Base-by-base conservation (phyloP, 1,140 invertebrate genomes). In the Lordiphosa stackelbergi region DNA sequence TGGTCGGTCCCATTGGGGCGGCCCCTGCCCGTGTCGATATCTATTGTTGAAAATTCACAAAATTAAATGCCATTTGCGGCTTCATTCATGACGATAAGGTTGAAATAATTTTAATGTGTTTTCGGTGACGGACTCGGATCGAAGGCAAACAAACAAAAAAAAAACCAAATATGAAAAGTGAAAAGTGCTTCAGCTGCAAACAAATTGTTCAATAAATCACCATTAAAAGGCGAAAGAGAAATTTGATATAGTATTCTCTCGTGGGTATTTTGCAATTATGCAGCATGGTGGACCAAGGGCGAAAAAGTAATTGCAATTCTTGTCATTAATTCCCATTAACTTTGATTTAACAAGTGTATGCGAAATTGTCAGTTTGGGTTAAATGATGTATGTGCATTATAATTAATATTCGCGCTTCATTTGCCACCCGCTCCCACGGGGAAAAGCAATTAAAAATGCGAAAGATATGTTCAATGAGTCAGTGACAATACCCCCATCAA, bases 21-120 rank as follows among this genome's bases (percentile, higher is more conserved):
- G 69, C 34, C 51, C 43, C 64, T 66, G 69, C 34, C 51, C 43
- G 38, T 54, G 51, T 55, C 73, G 66, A 83, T 79, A 81, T 83
- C 75, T 69, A 83, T 69, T 46, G 75, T 70, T 68, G 53, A 58
- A 75, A 81, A 55, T 61, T 74, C 63, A 71, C 71, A 81, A 46
- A 75, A 81, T 83, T 72, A 81, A 81, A 83, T 75, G 56, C 40
- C 71, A 69, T 79, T 81, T 77, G 72, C 75, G 75, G 75, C 75
- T 83, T 40, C 75, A 79, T 81, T 81, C 72, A 81, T 81, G 58
- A 64, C 63, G 75, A 81, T 81, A 81, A 83, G 66, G 72, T 53
- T 48, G 45, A 71, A 75, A 75, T 68, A 58, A 71, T 68, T 79
- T 75, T 47, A 81, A 79, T 71, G 71, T 75, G 54, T 61, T 75